A percentile compares a stretch with the other conserved stretches of the same genome.
These are phyloP conservation scores for Chouioia cunea DNA, from an alignment of 2,888 invertebrate species.

Conservation along the genomic window DNA sequence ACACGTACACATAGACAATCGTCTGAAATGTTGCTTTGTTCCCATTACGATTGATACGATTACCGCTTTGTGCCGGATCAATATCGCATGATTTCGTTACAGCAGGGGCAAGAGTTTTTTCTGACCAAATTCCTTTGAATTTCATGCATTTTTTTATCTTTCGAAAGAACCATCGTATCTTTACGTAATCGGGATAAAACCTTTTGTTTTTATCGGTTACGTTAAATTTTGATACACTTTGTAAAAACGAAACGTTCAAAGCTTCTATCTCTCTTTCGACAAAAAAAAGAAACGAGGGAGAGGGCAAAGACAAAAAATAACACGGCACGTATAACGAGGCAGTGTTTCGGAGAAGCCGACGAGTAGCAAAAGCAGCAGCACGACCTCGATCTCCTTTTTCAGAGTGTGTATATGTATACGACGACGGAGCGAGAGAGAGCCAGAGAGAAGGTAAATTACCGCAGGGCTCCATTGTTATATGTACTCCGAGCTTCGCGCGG, in stretches of 20 bases:
- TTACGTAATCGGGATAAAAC: background rate
- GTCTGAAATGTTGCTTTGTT: background rate
- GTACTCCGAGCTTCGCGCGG: constrained; percentile 11
- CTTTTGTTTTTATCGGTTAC: background rate
- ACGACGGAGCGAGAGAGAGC: background rate
- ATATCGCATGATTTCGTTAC: too few relatives aligned
- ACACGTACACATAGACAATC: background rate
- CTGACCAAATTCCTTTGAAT: too few relatives aligned
- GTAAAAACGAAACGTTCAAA: background rate
- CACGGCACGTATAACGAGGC: background rate
- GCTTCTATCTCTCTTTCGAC: too few relatives aligned
- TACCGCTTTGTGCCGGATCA: too few relatives aligned
- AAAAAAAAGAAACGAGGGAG: background rate
- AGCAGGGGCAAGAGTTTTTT: too few relatives aligned
- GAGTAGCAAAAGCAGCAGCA: constrained; percentile 13
- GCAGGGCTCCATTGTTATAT: constrained; percentile 29
- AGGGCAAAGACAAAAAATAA: too few relatives aligned
- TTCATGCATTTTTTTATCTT: background rate
- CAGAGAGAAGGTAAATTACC: constrained; percentile 27
- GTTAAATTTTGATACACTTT: background rate
- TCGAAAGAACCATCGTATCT: too few relatives aligned
- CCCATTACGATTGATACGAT: background rate
- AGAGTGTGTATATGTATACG: background rate
- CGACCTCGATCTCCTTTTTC: constrained; percentile 42
- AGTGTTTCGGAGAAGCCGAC: constrained; percentile 18